A percentile compares a stretch with the other conserved stretches of the same genome.
Evolutionary conservation across 2,797 vertebrate species (phyloP).

Genomic region (Antennarius maculatus): DNA sequence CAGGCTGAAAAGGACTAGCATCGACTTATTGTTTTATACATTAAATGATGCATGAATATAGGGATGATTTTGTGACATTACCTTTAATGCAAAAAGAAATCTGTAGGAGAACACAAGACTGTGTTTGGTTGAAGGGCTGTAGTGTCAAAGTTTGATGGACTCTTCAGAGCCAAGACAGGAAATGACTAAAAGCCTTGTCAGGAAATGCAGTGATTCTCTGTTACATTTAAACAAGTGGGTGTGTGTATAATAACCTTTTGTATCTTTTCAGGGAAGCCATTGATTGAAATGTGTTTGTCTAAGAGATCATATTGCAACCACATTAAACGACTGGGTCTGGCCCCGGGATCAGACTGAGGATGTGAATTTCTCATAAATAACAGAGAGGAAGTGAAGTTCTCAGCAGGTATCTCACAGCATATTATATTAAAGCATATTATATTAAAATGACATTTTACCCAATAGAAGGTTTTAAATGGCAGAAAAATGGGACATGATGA

Average conservation of each 20-base stretch:
- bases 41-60: background rate
- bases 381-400: slow-evolving; percentile 52
- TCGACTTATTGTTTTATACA: slow-evolving; percentile 16
- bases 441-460: slow-evolving; percentile 29
- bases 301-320: slow-evolving; percentile 77
- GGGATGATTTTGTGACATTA: background rate
- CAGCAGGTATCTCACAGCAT: slow-evolving; percentile 42
- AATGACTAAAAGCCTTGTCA: slow-evolving; percentile 43
- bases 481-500: slow-evolving; percentile 53
- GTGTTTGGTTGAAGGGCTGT: background rate
- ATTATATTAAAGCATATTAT: slow-evolving; percentile 32
- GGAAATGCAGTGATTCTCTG: slow-evolving; percentile 40
- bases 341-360: slow-evolving; percentile 57
- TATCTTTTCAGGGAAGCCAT: slow-evolving; percentile 76
- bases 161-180: slow-evolving; percentile 32
- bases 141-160: slow-evolving; percentile 5
- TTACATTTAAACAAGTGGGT: slow-evolving; percentile 64
- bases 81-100: slow-evolving; percentile 4
- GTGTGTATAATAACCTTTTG: slow-evolving; percentile 53
- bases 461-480: slow-evolving; percentile 49
- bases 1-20: slow-evolving; percentile 22
- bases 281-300: slow-evolving; percentile 69
- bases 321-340: slow-evolving; percentile 68
- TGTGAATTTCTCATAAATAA: slow-evolving; percentile 74
- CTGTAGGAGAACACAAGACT: background rate